Evolutionary conservation across 53 echinoderm and acorn worm species (phyloP).

Genomic region (Paelopatides confundens): DNA sequence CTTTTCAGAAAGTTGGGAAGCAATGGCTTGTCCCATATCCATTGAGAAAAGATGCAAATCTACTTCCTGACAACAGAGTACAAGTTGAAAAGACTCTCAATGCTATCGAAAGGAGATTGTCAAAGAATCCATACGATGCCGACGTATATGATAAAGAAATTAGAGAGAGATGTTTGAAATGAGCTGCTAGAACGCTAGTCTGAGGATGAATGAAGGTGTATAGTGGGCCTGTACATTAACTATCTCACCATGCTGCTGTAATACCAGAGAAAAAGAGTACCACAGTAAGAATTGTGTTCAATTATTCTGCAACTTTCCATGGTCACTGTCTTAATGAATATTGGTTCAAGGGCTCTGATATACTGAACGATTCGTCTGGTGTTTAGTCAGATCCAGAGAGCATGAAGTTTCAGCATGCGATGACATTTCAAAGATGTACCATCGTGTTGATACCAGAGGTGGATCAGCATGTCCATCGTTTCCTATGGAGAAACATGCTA

Average conservation of each 20-base stretch:
- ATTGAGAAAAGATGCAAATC: constrained; percentile 64
- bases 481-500: constrained; percentile 41
- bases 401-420: constrained; percentile 16
- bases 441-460: constrained; percentile 11
- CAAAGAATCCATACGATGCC: constrained; percentile 56
- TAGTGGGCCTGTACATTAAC: too few species aligned
- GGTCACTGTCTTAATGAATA: constrained; percentile 33
- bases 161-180: too few species aligned
- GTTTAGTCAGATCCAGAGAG: constrained; percentile 33
- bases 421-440: too few species aligned
- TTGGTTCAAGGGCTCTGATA: constrained; percentile 49
- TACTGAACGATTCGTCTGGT: constrained; percentile 25
- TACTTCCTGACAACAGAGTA: constrained; percentile 66
- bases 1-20: constrained; percentile 58
- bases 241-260: too few species aligned
- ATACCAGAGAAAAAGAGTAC: too few species aligned
- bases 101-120: constrained; percentile 44
- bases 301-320: neutral
- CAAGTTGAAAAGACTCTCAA: constrained; percentile 58
- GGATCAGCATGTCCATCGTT: constrained; percentile 49
- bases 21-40: constrained; percentile 77
- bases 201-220: too few species aligned
- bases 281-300: too few species aligned
- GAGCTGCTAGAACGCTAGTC: too few species aligned
- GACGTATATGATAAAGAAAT: constrained; percentile 60